Conservation (phyloP, 1,140 invertebrate genomes). For the Pseudomyrmex flavicornis region DNA sequence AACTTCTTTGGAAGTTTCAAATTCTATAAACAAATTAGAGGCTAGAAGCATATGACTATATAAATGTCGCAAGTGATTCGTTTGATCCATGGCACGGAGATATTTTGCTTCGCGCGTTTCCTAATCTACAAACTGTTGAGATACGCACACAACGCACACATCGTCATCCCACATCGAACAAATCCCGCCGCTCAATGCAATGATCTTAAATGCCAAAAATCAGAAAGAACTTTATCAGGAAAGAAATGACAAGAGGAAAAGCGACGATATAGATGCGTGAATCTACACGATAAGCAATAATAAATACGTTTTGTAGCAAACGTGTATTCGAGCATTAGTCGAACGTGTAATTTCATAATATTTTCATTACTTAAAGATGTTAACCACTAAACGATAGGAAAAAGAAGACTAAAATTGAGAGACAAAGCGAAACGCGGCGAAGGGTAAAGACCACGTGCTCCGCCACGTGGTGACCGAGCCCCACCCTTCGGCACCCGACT, state of each 20-base stretch:
- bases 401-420: slow-evolving; percentile 37
- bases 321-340: too few relatives aligned
- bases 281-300: too few relatives aligned
- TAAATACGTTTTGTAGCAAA: too few relatives aligned
- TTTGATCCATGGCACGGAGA: background rate
- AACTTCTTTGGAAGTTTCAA: background rate
- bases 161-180: background rate
- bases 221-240: background rate
- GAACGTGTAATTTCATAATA: background rate
- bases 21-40: too few relatives aligned
- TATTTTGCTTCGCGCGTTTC: slow-evolving; percentile 11
- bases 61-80: slow-evolving; percentile 4
- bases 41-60: background rate
- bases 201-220: background rate
- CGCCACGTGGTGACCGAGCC: slow-evolving; percentile 81
- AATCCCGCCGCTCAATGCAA: background rate
- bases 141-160: background rate
- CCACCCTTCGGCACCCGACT: slow-evolving; percentile 69
- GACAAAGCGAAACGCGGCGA: slow-evolving; percentile 68
- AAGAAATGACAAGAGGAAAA: background rate
- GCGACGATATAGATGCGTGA: background rate
- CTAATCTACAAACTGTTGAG: slow-evolving; percentile 21
- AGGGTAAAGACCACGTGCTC: slow-evolving; percentile 81
- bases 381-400: slow-evolving; percentile 19
- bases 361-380: slow-evolving; percentile 5